Percentiles rank a stretch among this genome's conserved stretches.
Conservation (phyloP, 1,140 invertebrate species). For the Ganaspis sp. region DNA sequence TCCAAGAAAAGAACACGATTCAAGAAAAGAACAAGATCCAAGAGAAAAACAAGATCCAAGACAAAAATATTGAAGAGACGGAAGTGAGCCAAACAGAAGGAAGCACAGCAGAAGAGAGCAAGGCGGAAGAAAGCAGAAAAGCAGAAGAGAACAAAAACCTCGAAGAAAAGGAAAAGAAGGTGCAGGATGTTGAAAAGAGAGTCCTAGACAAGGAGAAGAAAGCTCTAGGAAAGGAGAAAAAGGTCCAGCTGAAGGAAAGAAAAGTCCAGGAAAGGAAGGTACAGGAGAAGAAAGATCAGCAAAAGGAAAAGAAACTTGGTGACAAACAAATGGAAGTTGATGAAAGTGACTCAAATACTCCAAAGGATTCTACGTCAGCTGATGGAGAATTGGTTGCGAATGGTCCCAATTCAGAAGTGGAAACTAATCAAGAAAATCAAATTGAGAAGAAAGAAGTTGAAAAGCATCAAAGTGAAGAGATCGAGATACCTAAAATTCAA, state of each 20-base stretch:
- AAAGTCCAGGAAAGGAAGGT: not conserved
- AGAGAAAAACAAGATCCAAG: too few relatives aligned
- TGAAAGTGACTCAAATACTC: not conserved
- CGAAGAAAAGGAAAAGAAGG: slow-evolving; percentile 18
- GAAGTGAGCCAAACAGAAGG: too few relatives aligned
- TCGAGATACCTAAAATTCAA: slow-evolving; percentile 39
- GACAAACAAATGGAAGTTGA: slow-evolving; percentile 29
- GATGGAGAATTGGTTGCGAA: not conserved
- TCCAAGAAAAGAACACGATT: too few relatives aligned
- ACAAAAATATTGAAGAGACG: too few relatives aligned
- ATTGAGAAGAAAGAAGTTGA: not conserved
- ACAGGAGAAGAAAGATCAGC: slow-evolving; percentile 33
- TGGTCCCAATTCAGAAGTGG: not conserved
- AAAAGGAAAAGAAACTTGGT: slow-evolving; percentile 16
- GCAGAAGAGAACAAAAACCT: not conserved
- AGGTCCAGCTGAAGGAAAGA: not conserved
- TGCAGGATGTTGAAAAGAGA: slow-evolving; percentile 2
- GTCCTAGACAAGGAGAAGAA: not conserved
- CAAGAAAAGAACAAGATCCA: too few relatives aligned
- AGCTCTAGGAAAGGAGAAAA: not conserved
- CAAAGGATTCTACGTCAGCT: not conserved
- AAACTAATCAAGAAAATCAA: not conserved
- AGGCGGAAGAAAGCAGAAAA: not conserved
- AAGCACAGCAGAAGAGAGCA: too few relatives aligned
- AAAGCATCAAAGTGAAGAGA: not conserved